Evolutionary conservation across 2,113 vertebrate genomes (phyloP).

Genomic region (Pseudorectes ferrugineus): DNA sequence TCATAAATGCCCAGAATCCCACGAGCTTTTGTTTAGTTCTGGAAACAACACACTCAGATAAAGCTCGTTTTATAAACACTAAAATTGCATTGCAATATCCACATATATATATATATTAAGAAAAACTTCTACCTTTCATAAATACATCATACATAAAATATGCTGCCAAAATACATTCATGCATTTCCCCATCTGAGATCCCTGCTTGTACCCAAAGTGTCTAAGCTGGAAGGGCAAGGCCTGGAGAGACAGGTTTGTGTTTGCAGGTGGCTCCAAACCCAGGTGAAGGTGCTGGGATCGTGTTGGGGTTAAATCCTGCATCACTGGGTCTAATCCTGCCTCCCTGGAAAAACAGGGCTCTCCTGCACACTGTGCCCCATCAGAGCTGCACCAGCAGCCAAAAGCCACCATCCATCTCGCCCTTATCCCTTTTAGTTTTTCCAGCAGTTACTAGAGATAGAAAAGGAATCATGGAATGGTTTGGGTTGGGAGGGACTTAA

Average conservation of each 20-base stretch:
- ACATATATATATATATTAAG: neutral
- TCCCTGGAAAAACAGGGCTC: neutral
- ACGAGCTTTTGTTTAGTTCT: neutral
- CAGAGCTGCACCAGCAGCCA: neutral
- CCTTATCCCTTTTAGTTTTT: neutral
- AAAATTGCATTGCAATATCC: neutral
- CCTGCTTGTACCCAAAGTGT: neutral
- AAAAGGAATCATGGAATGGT: neutral
- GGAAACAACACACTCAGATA: neutral
- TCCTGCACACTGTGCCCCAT: neutral
- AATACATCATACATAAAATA: constrained; percentile 21
- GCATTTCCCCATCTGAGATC: neutral
- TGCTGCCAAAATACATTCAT: constrained; percentile 33
- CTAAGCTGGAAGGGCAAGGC: neutral
- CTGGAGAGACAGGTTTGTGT: neutral
- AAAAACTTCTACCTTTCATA: constrained; percentile 16
- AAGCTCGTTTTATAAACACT: constrained; percentile 4
- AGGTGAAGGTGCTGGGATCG: neutral
- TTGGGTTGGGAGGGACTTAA: neutral
- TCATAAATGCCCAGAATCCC: neutral
- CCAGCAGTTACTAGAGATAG: neutral
- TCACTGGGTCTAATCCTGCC: neutral
- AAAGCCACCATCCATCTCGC: neutral
- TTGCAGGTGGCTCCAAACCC: neutral
- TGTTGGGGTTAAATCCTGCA: neutral